Base-by-base conservation (phyloP, 2,888 invertebrate genomes). In the Notocelia uddmanniana region DNA sequence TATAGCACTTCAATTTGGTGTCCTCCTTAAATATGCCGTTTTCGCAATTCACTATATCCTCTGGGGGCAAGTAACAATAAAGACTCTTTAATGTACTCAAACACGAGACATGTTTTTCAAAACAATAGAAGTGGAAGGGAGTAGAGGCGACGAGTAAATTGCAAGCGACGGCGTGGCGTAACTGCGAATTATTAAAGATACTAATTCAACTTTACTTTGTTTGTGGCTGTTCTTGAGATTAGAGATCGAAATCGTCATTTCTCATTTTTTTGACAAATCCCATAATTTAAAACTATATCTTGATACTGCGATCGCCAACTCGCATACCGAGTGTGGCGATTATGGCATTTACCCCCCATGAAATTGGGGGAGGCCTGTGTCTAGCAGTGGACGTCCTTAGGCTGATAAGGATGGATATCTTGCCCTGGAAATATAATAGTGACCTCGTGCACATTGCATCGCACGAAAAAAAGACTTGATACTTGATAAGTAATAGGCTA, bases 11-110 rank as follows among this genome's bases (percentile, higher is more conserved):
- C 88, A 94, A 89, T 89, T 93, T 93, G 79, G 83, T 78, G 83
- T 94, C 93, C 83, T 94, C 93, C 87, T 94, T 92, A 90, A 94
- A 94, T 90, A 93, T 92, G 87, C 94, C 94, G 82, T 90, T 90
- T 90, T 93, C 93, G 85, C 94, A 94, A 90, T 94, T 93, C 85
- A 84, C 80, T 86, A 94, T 93, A 86, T 94, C 94, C 89, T 89
- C 94, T 94, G 92, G 88, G 90, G 89, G 82, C 88, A 89, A 89
- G 84, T 84, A 85, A 83, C 83, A 89, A 89, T 91, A 89, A 90
- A 89, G 87, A 85, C 84, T 86, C 82, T 88, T 88, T 89, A 90
- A 89, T 89, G 84, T 89, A 85, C 83, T 80, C 79, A 86, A 87
- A 88, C 84, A 85, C 83, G 79, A 81, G 83, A 84, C 83, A 83